phyloP scores from a whole-genome alignment of 1,140 invertebrate genomes.

The Sycobia sp. region DNA sequence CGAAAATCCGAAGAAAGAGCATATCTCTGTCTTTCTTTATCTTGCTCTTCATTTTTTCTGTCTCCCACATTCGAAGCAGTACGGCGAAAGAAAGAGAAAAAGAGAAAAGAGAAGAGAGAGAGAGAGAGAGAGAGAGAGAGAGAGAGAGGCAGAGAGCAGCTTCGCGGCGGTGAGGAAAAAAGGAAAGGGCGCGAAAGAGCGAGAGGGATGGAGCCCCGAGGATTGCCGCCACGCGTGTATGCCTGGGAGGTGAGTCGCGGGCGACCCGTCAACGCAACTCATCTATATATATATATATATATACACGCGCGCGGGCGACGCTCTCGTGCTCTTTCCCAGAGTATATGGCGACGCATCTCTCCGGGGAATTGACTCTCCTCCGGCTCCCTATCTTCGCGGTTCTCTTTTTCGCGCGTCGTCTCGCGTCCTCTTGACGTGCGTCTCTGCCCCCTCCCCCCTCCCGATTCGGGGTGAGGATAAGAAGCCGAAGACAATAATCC shows the following conservation, averaged over 20 bases:
- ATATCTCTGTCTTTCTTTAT: no score
- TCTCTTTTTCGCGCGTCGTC: not conserved
- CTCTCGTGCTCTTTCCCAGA: no score
- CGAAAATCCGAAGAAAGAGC: not conserved
- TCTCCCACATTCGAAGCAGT: no score
- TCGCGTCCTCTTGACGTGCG: not conserved
- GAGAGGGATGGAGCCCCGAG: constrained; percentile 38
- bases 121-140: not conserved
- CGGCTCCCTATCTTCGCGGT: constrained; percentile 19
- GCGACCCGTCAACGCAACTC: no score
- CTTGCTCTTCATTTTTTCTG: no score
- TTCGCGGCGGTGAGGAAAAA: no score
- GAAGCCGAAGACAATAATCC: constrained; percentile 61
- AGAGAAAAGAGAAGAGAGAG: not conserved
- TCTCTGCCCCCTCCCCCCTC: constrained; percentile 34
- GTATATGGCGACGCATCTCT: constrained; percentile 30
- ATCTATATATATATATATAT: no score
- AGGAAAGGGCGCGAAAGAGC: no score
- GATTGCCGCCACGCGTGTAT: no score
- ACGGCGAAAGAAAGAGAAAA: not conserved
- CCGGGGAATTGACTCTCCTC: constrained; percentile 40
- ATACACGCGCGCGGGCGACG: no score
- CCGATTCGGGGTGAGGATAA: constrained; percentile 50
- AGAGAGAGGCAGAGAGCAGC: not conserved
- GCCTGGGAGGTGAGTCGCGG: no score